Base-by-base conservation (phyloP, 1,140 invertebrate genomes). In the Drosophila orosa region DNA sequence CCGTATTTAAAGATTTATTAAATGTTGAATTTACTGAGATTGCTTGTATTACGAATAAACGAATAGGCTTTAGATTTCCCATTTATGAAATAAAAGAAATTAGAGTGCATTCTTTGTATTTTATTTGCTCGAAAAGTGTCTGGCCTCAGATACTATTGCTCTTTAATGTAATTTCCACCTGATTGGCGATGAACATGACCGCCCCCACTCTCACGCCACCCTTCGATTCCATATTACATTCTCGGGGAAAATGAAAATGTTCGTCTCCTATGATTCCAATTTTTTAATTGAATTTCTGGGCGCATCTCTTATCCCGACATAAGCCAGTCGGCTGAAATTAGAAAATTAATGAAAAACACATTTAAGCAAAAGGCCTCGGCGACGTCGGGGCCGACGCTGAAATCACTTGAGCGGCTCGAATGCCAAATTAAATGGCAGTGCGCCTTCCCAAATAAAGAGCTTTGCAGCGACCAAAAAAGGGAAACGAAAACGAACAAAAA, bases 291-390 rank as follows among this genome's bases (percentile, higher is more conserved):
- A 77, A 77, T 78, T 75, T 65, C 40, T 47, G 39, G 44, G 25
- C 47, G 69, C 61, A 44, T 79, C 57, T 63, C 58, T 80, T 67
- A 65, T 59, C 59, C 57, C 65, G 59, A 68, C 74, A 60, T 85
- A 86, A 78, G 71, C 62, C 74, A 85, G 79, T 67, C 67, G 72
- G 74, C 75, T 83, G 63, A 87, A 87, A 80, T 87, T 78, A 74
- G 78, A 80, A 87, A 79, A 77, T 86, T 76, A 83, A 89, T 71
- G 80, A 79, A 74, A 79, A 79, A 76, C 80, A 69, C 75, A 74
- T 78, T 78, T 69, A 69, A 52, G 74, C 63, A 77, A 78, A 77
- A 40, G 65, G 44, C 45, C 72, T 57, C 52, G 47, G 35, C 27
- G 33, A 31, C 22, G 27, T 22, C 29, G 60, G 27, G 27, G n/a